phyloP scores from a whole-genome alignment of 2,888 invertebrate genomes.

The Apodemia zela region DNA sequence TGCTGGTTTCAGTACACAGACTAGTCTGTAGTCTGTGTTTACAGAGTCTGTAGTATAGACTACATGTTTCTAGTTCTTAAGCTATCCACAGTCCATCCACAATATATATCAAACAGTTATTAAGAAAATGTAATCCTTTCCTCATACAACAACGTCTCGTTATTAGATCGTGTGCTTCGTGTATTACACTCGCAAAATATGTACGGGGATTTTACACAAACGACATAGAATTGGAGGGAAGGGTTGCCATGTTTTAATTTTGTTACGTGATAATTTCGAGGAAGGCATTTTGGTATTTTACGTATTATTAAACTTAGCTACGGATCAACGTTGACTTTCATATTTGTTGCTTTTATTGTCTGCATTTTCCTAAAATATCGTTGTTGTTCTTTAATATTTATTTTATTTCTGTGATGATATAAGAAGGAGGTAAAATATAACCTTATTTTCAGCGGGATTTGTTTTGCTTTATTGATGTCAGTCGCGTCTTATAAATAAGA shows the following conservation, averaged over 20 bases:
- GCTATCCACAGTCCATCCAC: not conserved
- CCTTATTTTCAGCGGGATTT: no score
- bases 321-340: not conserved
- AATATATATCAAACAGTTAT: not conserved
- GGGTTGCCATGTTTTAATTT: not conserved
- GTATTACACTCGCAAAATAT: not conserved
- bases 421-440: no score
- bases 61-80: not conserved
- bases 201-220: conserved; percentile 5
- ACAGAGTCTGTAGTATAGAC: not conserved
- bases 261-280: not conserved
- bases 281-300: not conserved
- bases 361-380: not conserved
- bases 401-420: no score
- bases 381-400: not conserved
- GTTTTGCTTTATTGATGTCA: no score
- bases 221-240: conserved; percentile 1
- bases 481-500: no score
- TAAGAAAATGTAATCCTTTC: conserved; percentile 4
- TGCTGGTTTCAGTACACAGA: not conserved
- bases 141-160: not conserved
- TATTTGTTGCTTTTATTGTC: not conserved
- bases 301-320: not conserved
- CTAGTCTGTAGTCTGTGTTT: not conserved
- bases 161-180: conserved; percentile 1